Conservation (phyloP, 2,888 invertebrate genomes). For the Caenorhabditis sp. region DNA sequence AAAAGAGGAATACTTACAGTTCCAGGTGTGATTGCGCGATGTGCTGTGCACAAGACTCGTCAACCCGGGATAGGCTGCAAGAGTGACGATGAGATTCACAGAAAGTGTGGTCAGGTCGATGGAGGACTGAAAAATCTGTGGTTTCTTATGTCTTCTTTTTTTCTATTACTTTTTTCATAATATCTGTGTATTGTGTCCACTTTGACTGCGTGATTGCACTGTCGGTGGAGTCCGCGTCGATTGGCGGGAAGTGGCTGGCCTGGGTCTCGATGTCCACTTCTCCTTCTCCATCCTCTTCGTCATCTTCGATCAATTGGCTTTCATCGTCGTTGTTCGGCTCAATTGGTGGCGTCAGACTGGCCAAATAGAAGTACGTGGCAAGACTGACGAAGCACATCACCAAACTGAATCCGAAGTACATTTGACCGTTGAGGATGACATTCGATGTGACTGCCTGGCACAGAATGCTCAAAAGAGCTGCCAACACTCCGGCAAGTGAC, state of each 20-base stretch:
- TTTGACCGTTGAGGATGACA: conserved; percentile 63
- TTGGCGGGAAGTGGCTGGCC: conserved; percentile 47
- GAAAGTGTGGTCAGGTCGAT: conserved; percentile 38
- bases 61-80: conserved; percentile 65
- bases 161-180: conserved; percentile 37
- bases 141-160: too few relatives aligned
- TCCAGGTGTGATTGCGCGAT: conserved; percentile 63
- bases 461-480: conserved; percentile 48
- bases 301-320: conserved; percentile 9
- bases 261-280: conserved; percentile 38
- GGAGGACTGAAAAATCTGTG: conserved; percentile 37
- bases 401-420: conserved; percentile 61
- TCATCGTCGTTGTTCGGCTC: conserved; percentile 26
- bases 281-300: conserved; percentile 11
- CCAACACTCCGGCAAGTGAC: conserved; percentile 62
- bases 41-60: conserved; percentile 62
- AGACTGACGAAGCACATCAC: conserved; percentile 60
- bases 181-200: conserved; percentile 23
- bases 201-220: not conserved
- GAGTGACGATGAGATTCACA: conserved; percentile 57
- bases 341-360: conserved; percentile 17
- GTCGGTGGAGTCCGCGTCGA: conserved; percentile 2
- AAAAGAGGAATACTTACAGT: conserved; percentile 54
- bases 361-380: conserved; percentile 57
- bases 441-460: conserved; percentile 61